Evolutionary conservation across 2,888 invertebrate genomes (phyloP).

Genomic region (Noctua janthe): DNA sequence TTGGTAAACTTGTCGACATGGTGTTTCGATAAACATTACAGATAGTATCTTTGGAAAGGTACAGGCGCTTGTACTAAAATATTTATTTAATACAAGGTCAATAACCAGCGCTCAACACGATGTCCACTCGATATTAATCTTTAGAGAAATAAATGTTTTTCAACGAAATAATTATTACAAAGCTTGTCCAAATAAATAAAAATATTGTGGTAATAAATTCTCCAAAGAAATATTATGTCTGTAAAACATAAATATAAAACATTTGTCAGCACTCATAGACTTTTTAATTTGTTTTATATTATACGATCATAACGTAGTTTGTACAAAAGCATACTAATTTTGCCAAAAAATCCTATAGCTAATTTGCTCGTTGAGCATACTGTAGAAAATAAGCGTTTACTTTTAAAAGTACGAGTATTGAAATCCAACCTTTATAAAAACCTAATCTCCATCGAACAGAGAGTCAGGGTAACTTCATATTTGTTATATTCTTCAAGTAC

Average conservation of each 20-base stretch:
- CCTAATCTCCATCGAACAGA: not conserved
- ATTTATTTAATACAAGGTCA: constrained; percentile 38
- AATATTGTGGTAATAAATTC: constrained; percentile 7
- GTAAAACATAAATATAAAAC: not conserved
- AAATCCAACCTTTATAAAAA: not conserved
- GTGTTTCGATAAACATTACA: constrained; percentile 52
- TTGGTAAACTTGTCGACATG: constrained; percentile 47
- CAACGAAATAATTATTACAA: not conserved
- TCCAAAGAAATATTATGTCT: not conserved
- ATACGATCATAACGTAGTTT: not conserved
- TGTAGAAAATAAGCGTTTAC: not conserved
- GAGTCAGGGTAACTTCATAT: not conserved
- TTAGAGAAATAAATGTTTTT: constrained; percentile 1
- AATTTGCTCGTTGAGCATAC: not conserved
- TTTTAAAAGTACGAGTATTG: not conserved
- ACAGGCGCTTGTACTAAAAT: constrained; percentile 24
- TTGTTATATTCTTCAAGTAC: not conserved
- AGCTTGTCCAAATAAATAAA: not conserved
- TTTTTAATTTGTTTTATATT: not conserved
- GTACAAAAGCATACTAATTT: not conserved
- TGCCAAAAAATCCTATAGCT: not conserved
- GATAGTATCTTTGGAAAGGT: constrained; percentile 45
- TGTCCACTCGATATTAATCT: constrained; percentile 18
- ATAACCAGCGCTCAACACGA: constrained; percentile 15
- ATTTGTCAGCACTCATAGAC: not conserved